Percentiles rank a stretch among this genome's conserved stretches.
These are phyloP conservation scores for Gymnopithys bicolor DNA, from an alignment of 2,797 vertebrate species.

Conservation along the genomic window DNA sequence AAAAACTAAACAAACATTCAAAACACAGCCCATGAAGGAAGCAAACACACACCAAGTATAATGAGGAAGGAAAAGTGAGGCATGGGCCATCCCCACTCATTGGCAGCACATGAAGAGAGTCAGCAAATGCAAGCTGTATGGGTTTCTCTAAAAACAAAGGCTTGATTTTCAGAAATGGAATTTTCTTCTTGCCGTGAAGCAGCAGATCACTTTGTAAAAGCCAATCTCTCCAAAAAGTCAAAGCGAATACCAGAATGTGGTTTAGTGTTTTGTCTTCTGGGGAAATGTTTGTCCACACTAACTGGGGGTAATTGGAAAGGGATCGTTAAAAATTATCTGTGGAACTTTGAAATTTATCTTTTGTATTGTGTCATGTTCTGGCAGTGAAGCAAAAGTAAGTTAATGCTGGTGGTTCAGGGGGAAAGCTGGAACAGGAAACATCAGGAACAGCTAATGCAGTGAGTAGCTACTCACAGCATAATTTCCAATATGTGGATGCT, in stretches of 20 bases:
- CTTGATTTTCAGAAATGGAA: conserved; percentile 12
- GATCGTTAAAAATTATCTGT: background rate
- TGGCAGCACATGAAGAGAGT: conserved; percentile 18
- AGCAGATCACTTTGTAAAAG: background rate
- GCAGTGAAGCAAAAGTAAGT: background rate
- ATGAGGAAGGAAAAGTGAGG: conserved; percentile 25
- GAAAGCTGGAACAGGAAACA: background rate
- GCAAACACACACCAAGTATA: conserved; percentile 3
- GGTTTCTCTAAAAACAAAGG: background rate
- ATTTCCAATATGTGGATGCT: background rate
- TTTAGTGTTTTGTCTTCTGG: conserved; percentile 1
- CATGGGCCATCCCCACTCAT: background rate
- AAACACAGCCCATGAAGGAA: conserved; percentile 44
- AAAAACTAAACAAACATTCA: conserved; percentile 59
- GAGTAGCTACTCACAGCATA: background rate
- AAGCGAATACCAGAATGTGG: background rate
- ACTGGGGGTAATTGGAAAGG: background rate
- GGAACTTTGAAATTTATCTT: background rate
- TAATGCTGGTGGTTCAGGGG: background rate
- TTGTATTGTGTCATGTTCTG: background rate
- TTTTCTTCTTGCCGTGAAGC: background rate
- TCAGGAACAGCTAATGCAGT: background rate
- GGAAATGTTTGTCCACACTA: background rate
- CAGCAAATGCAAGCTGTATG: background rate
- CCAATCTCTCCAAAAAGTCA: background rate